phyloP scores from a whole-genome alignment of 2,113 vertebrate species.

The Solea senegalensis region DNA sequence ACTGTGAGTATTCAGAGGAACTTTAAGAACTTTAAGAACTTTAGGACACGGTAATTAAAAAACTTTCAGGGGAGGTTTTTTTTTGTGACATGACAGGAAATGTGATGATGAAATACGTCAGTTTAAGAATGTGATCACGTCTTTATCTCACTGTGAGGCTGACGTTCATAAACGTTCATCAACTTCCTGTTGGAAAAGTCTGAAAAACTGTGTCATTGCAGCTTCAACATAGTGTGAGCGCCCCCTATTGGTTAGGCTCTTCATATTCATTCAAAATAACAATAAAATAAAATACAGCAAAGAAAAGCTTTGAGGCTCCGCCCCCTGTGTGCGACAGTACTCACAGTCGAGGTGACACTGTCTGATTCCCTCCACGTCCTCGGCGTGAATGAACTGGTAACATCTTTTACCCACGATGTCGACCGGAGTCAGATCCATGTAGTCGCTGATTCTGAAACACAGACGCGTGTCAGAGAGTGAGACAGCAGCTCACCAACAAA shows the following conservation, averaged over 20 bases:
- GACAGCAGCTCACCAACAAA: no score
- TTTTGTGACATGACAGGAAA: not conserved
- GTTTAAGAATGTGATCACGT: no score
- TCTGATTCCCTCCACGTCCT: constrained; percentile 97
- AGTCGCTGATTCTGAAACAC: constrained; percentile 92
- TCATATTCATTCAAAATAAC: no score
- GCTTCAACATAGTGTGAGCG: no score
- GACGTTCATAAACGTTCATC: no score
- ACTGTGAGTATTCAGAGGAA: constrained; percentile 50
- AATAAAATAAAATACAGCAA: no score
- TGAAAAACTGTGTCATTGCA: no score
- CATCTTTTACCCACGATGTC: constrained; percentile 97
- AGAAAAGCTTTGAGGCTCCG: no score
- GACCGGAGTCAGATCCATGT: constrained; percentile 97
- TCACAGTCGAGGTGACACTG: constrained; percentile 97
- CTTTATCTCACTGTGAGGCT: no score
- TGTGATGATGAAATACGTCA: no score
- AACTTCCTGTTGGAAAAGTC: no score
- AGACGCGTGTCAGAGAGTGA: not conserved
- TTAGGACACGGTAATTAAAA: constrained; percentile 51
- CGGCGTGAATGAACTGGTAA: constrained; percentile 98
- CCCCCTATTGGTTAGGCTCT: no score
- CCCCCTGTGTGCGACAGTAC: constrained; percentile 66
- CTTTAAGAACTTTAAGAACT: not conserved
- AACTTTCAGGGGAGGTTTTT: constrained; percentile 37